phyloP scores from a whole-genome alignment of 2,888 invertebrate species.

The Dolomedes plantarius region DNA sequence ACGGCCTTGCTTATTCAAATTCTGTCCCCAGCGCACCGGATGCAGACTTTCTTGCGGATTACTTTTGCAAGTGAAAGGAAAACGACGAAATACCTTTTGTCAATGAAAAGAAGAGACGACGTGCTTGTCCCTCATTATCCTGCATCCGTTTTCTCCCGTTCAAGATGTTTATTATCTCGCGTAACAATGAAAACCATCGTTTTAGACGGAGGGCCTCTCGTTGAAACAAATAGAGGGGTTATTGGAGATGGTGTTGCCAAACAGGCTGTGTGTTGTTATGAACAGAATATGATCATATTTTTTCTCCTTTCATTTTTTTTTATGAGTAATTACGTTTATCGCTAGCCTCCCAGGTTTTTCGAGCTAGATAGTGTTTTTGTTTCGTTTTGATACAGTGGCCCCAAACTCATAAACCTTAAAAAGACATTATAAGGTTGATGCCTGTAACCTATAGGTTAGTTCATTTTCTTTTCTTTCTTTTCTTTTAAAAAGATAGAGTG shows the following conservation, averaged over 20 bases:
- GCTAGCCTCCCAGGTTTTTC: background rate
- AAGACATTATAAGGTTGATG: background rate
- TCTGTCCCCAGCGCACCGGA: background rate
- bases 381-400: background rate
- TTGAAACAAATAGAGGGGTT: background rate
- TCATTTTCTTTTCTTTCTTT: too few relatives aligned
- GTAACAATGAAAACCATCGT: background rate
- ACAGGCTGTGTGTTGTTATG: background rate
- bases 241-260: background rate
- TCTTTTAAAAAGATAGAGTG: too few relatives aligned
- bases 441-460: background rate
- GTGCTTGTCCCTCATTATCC: background rate
- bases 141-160: background rate
- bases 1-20: constrained; percentile 38
- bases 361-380: background rate
- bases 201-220: background rate
- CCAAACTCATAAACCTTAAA: background rate
- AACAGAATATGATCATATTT: background rate
- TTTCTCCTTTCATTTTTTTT: background rate
- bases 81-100: background rate
- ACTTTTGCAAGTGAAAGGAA: background rate
- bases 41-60: constrained; percentile 4
- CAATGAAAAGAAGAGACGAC: background rate
- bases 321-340: background rate
- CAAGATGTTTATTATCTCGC: background rate